Evolutionary conservation across 2,888 invertebrate genomes (phyloP).

Genomic region (Trachelus tabidus): DNA sequence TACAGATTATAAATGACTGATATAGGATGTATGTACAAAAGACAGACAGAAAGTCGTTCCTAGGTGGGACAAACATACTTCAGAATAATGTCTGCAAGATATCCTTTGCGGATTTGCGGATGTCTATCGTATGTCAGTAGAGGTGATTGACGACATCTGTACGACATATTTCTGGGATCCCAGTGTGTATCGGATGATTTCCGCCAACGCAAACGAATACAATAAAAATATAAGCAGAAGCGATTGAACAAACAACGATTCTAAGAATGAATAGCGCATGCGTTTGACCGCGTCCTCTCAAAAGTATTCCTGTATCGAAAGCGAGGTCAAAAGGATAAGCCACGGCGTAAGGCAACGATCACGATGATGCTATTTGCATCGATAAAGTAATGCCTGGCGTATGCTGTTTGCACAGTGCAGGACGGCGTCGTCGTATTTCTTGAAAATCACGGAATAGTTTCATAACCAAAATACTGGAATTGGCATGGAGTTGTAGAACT

Average conservation of each 20-base stretch:
- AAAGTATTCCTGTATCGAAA: background rate
- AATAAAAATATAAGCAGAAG: background rate
- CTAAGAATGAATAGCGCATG: background rate
- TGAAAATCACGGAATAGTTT: background rate
- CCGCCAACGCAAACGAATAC: background rate
- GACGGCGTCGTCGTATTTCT: background rate
- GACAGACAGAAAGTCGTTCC: too few species aligned
- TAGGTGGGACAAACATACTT: too few species aligned
- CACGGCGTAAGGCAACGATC: background rate
- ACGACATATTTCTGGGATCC: too few species aligned
- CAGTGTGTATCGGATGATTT: too few species aligned
- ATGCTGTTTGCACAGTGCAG: background rate
- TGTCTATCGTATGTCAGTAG: too few species aligned
- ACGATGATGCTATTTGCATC: conserved; percentile 2
- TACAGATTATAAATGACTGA: too few species aligned
- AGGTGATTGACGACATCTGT: too few species aligned
- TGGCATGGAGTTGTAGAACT: background rate
- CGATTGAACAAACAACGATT: background rate
- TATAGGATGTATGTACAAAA: too few species aligned
- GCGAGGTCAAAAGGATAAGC: background rate
- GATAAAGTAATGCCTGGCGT: background rate
- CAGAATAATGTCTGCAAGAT: too few species aligned
- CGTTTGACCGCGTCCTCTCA: background rate
- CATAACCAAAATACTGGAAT: background rate
- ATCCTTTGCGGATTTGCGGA: too few species aligned